Percentiles rank a stretch among this genome's conserved stretches.
Conservation (phyloP, 1,140 invertebrate genomes). For the Aphelenchoides besseyi region DNA sequence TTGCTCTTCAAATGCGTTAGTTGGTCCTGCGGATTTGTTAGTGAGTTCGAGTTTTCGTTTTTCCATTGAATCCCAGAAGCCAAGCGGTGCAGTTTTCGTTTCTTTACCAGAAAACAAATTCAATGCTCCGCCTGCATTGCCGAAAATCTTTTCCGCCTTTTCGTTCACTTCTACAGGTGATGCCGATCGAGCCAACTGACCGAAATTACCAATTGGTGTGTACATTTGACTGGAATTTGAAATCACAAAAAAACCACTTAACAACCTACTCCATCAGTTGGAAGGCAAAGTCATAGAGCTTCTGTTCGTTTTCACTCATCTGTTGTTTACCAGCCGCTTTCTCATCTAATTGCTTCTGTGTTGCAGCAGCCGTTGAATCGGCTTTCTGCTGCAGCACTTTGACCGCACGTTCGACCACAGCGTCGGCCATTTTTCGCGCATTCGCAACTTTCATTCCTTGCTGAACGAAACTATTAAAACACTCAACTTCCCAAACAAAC, state of each 20-base stretch:
- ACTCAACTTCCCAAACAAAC: conserved; percentile 5
- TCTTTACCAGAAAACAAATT: not conserved
- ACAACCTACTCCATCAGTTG: conserved; percentile 25
- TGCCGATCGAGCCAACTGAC: not conserved
- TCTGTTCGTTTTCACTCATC: conserved; percentile 15
- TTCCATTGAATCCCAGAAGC: conserved; percentile 36
- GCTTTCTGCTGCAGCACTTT: conserved; percentile 25
- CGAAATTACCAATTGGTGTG: conserved; percentile 9
- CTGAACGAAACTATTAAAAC: conserved; percentile 22
- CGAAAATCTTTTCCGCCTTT: conserved; percentile 14
- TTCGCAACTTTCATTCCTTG: conserved; percentile 13
- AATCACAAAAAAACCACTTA: not conserved
- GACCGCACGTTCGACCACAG: not conserved
- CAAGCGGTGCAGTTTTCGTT: conserved; percentile 3
- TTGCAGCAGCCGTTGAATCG: not conserved
- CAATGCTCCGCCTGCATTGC: conserved; percentile 13
- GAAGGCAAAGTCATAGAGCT: conserved; percentile 19
- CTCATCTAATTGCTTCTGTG: not conserved
- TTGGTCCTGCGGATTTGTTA: conserved; percentile 65
- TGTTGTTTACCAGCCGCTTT: conserved; percentile 4
- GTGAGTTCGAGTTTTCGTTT: conserved; percentile 19
- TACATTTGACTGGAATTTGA: not conserved
- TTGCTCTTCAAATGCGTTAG: conserved; percentile 85
- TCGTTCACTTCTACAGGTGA: not conserved
- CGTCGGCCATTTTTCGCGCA: conserved; percentile 24